A percentile compares a stretch with the other conserved stretches of the same genome.
phyloP scores from a whole-genome alignment of 1,140 invertebrate species.

The Luehdorfia chinensis region DNA sequence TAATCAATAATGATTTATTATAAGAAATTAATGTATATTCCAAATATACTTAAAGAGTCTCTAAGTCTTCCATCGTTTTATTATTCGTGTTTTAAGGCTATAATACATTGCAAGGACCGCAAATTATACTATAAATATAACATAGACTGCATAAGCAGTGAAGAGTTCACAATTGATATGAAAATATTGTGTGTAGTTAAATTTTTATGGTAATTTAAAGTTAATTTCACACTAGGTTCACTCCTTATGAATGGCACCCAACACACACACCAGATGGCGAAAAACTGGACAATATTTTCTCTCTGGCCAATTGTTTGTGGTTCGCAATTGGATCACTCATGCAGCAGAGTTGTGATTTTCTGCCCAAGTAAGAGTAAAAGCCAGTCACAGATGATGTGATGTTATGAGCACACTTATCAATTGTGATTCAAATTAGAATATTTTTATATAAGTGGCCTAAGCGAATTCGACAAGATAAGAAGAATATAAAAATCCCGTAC shows the following conservation, averaged over 20 bases:
- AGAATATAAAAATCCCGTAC: too few species aligned
- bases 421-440: conserved; percentile 18
- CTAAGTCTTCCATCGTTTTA: too few species aligned
- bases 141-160: too few species aligned
- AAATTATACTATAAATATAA: too few species aligned
- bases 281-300: conserved; percentile 94
- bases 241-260: conserved; percentile 95
- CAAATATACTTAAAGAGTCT: too few species aligned
- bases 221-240: conserved; percentile 83
- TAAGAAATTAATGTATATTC: too few species aligned
- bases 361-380: conserved; percentile 93
- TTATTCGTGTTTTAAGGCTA: too few species aligned
- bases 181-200: too few species aligned
- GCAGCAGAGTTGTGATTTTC: conserved; percentile 94
- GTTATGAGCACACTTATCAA: conserved; percentile 29
- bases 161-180: too few species aligned
- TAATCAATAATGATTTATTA: too few species aligned
- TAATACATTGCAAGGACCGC: too few species aligned
- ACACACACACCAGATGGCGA: conserved; percentile 90
- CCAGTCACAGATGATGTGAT: conserved; percentile 28
- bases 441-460: conserved; percentile 59
- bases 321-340: conserved; percentile 96
- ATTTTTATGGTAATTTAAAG: conserved; percentile 18
- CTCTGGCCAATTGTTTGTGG: conserved; percentile 95
- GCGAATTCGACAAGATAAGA: conserved; percentile 60